Base-by-base conservation (phyloP, 1,140 invertebrate species). In the Diabrotica virgifera region DNA sequence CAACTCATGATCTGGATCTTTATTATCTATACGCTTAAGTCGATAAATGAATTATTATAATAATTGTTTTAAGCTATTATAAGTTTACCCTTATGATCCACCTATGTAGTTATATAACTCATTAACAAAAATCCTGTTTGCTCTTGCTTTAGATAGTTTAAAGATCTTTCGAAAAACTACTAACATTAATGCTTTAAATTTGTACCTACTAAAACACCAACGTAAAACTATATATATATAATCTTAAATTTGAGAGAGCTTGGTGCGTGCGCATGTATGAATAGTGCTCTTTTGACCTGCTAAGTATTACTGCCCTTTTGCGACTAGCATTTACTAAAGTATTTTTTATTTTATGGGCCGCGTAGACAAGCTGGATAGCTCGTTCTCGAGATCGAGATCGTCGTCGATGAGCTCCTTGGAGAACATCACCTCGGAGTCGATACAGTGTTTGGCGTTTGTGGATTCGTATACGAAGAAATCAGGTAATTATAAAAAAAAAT, bases 371-470 rank as follows among this genome's bases (percentile, higher is more conserved):
- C 86, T 94, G 84, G 95, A 97, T 84, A 94, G 89, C 79, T 94
- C 93, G 72, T 97, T 97, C 83, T 95, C 95, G 76, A 87, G 95
- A 79, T 97, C 95, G 72, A 87, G 95, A 75, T 96, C 94, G 80
- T 97, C 94, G 78, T 96, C 93, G 82, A 96, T 97, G 89, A 96
- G 94, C 70, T 97, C 95, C 81, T 84, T 98, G 77, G 96, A 98
- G 82, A 97, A 96, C 84, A 96, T 97, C 81, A 91, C 89, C 72
- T 91, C 91, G 72, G 96, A 98, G 86, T 92, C 95, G 78, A 92
- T 99, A 77, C 94, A 95, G 83, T 97, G 93, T 84, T 86, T 98
- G 80, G 89, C 90, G 71, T 98, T 98, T 83, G 94, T 93, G 75
- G 96, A 98, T 82, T 95, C 95, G 72, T 98, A 94, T 81, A 91